Conservation (phyloP, 1,140 invertebrate genomes). For the Ylistrum balloti region DNA sequence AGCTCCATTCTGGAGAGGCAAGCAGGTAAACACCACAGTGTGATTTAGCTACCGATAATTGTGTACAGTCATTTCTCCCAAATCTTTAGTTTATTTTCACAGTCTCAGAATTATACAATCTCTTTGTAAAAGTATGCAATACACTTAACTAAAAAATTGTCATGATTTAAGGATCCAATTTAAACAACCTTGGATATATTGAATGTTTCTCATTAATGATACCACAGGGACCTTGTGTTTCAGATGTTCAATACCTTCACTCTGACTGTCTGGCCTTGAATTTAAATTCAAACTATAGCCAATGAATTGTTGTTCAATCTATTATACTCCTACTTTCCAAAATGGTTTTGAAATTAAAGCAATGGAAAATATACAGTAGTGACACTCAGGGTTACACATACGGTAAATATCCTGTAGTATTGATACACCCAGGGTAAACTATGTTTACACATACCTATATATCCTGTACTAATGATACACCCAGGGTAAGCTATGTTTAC, state of each 20-base stretch:
- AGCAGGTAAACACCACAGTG: neutral
- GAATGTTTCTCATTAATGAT: neutral
- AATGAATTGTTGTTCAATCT: neutral
- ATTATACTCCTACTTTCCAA: conserved; percentile 19
- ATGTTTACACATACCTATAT: too few relatives aligned
- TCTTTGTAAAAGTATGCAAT: neutral
- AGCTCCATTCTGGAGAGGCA: neutral
- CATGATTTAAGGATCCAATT: neutral
- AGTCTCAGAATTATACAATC: neutral
- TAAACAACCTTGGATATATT: neutral
- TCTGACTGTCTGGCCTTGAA: neutral
- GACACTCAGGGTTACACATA: too few relatives aligned
- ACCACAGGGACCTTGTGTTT: neutral
- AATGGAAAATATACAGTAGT: too few relatives aligned
- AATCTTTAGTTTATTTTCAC: too few relatives aligned
- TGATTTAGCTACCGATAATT: too few relatives aligned
- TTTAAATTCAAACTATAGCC: neutral
- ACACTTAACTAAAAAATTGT: neutral
- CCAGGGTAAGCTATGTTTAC: too few relatives aligned
- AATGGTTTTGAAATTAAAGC: too few relatives aligned
- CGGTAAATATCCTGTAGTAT: too few relatives aligned
- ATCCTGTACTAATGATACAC: too few relatives aligned
- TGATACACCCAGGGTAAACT: too few relatives aligned
- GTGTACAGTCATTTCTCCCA: too few relatives aligned
- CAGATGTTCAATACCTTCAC: neutral